Conservation (phyloP, 2,888 invertebrate species). For the Onchidella celtica region DNA sequence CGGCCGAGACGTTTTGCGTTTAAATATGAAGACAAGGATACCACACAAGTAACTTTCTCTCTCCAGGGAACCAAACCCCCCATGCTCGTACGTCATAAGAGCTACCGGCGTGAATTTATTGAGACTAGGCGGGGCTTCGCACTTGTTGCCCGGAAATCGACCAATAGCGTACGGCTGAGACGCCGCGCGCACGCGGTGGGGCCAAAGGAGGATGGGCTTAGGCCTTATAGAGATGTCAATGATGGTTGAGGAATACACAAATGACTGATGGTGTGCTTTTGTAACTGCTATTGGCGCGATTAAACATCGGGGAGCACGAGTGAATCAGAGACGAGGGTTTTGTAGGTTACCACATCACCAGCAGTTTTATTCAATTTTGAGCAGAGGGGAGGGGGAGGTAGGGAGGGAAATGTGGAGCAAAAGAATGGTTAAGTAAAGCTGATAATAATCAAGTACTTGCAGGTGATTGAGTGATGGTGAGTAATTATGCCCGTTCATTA, state of each 20-base stretch:
- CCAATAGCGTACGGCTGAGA: not conserved
- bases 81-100: not conserved
- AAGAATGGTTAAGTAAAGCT: not conserved
- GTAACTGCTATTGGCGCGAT: too few relatives aligned
- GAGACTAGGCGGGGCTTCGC: conserved; percentile 24
- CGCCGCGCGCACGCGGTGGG: not conserved
- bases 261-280: not conserved
- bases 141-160: not conserved
- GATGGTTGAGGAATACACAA: not conserved
- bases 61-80: not conserved
- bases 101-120: conserved; percentile 1
- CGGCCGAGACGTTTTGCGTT: not conserved
- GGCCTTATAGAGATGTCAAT: conserved; percentile 20
- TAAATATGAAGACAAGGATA: conserved; percentile 26
- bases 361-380: too few relatives aligned
- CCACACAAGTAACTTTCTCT: conserved; percentile 27
- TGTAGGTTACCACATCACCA: too few relatives aligned
- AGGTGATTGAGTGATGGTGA: too few relatives aligned
- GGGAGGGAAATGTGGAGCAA: not conserved
- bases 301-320: too few relatives aligned
- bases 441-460: too few relatives aligned
- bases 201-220: conserved; percentile 6
- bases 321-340: too few relatives aligned
- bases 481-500: too few relatives aligned
- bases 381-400: not conserved